Base-by-base conservation (phyloP, 2,797 vertebrate species). In the Sebastes goodei region DNA sequence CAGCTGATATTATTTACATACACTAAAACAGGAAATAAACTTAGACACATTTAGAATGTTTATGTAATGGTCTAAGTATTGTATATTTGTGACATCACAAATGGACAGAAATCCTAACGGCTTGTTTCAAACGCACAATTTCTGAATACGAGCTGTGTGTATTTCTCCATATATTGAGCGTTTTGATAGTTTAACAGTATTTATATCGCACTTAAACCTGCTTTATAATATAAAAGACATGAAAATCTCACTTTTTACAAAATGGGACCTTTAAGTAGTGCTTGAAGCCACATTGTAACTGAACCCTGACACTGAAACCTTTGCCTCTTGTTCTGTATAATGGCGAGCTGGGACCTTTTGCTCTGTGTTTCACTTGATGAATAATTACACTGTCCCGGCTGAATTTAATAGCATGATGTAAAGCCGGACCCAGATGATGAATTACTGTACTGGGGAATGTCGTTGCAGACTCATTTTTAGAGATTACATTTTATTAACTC, bases 391-490 rank as follows among this genome's bases (percentile, higher is more conserved):
- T 25, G 60, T 80, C 62, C 23, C 14, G 20, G 25, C 75, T 76
- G 61, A 62, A 84, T 76, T 78, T 69, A 86, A 78, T 59, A 70
- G 68, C 70, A 55, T 76, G 83, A 89, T 81, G 76, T 78, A 77
- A 85, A 81, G 66, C 75, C 62, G 67, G 82, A 74, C 60, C 23
- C 60, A 15, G 14, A 74, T 93, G 93, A 95, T 94, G 65, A 88
- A 96, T 93, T 30, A 59, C 82, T 49, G 38, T 42, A 49, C 82
- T 42, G 71, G 86, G 91, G 92, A 91, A 89, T 71, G 83, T 92
- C 86, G 88, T 73, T 91, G 81, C 78, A 68, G 76, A 85, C 81
- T 93, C 91, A 93, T 94, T 94, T 95, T 93, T 95, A 94, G 93
- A 92, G 74, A 92, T 83, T 83, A 86, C 74, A 64, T 91, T 91